A percentile compares a stretch with the other conserved stretches of the same genome.
These are phyloP conservation scores for Cynaeus angustus DNA, from an alignment of 2,888 invertebrate species.

Conservation along the genomic window DNA sequence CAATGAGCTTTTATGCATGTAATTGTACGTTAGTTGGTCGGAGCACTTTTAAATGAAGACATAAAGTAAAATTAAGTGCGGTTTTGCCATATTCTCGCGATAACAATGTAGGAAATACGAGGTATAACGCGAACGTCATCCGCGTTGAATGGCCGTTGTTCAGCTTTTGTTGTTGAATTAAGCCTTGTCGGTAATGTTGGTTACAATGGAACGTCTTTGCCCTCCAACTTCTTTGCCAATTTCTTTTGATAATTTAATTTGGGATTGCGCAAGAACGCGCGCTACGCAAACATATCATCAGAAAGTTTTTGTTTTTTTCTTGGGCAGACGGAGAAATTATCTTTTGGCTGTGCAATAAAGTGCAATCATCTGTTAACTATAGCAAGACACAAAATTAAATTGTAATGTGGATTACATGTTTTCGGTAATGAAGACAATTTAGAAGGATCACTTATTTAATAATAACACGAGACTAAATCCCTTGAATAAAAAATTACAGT, in stretches of 20 bases:
- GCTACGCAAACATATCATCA: slow-evolving; percentile 14
- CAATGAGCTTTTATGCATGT: slow-evolving; percentile 48
- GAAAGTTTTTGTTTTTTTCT: neutral
- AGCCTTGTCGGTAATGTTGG: slow-evolving; percentile 38
- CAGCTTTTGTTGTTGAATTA: slow-evolving; percentile 52
- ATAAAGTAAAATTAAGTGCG: slow-evolving; percentile 53
- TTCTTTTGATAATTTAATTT: slow-evolving; percentile 43
- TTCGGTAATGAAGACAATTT: too few species aligned
- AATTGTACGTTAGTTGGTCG: slow-evolving; percentile 47
- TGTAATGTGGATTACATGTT: too few species aligned
- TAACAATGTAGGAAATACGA: slow-evolving; percentile 52
- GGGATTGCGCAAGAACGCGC: slow-evolving; percentile 25
- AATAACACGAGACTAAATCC: too few species aligned
- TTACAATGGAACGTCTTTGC: slow-evolving; percentile 32
- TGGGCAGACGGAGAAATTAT: neutral
- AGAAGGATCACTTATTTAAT: too few species aligned
- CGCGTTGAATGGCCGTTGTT: slow-evolving; percentile 45
- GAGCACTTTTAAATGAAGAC: slow-evolving; percentile 54
- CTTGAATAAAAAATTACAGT: too few species aligned
- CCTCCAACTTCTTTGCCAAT: slow-evolving; percentile 25
- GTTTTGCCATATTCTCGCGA: slow-evolving; percentile 52
- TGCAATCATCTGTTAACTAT: neutral
- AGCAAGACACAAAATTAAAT: too few species aligned
- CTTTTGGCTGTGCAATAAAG: neutral
- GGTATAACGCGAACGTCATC: slow-evolving; percentile 50